A percentile compares a stretch with the other conserved stretches of the same genome.
Evolutionary conservation across 2,888 invertebrate genomes (phyloP).

Genomic region (Deroplatys truncata): DNA sequence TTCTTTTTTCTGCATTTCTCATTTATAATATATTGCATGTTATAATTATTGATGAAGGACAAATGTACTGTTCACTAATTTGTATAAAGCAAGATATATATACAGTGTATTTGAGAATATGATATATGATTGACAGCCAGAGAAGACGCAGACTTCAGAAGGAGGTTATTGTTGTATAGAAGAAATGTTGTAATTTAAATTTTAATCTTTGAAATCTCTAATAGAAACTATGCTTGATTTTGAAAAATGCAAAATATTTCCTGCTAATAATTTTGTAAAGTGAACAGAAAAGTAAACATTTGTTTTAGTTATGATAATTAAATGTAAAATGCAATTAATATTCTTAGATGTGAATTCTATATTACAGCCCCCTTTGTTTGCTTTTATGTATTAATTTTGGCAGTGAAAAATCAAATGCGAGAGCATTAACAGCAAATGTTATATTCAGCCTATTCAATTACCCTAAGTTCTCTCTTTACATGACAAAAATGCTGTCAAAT

Average conservation of each 20-base stretch:
- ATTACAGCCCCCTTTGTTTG: neutral
- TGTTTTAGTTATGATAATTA: neutral
- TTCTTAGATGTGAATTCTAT: neutral
- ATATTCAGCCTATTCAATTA: neutral
- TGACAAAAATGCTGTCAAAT: neutral
- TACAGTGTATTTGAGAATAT: neutral
- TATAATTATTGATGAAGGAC: constrained; percentile 29
- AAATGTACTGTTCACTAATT: constrained; percentile 31
- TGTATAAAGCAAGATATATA: constrained; percentile 3
- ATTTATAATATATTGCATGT: neutral
- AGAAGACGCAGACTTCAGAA: constrained; percentile 9
- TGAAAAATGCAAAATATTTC: neutral
- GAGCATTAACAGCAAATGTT: neutral
- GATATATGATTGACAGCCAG: constrained; percentile 22
- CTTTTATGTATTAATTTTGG: neutral
- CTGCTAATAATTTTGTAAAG: neutral
- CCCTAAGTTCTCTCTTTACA: neutral
- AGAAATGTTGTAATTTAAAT: neutral
- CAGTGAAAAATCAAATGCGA: neutral
- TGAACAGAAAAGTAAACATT: neutral
- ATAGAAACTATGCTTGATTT: neutral
- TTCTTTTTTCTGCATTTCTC: neutral
- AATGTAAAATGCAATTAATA: neutral
- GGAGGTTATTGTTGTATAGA: neutral
- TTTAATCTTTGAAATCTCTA: neutral